phyloP scores from a whole-genome alignment of 2,888 invertebrate species.

The Isotomurus palustris region DNA sequence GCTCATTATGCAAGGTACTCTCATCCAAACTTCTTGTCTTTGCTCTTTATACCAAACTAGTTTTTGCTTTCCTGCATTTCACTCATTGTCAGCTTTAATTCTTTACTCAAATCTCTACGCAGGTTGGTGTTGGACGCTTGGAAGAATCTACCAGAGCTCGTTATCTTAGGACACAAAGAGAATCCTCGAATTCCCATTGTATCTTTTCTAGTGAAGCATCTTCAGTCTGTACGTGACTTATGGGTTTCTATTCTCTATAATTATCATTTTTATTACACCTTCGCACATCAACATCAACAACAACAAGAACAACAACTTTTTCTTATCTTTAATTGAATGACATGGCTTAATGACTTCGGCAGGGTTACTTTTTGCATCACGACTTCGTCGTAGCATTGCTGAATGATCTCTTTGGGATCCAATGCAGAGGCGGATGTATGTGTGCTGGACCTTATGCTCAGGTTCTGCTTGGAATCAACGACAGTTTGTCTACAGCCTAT shows the following conservation, averaged over 20 bases:
- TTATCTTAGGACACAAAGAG: conserved; percentile 20
- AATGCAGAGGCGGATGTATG: conserved; percentile 54
- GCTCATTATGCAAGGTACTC: conserved; percentile 23
- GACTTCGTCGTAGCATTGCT: conserved; percentile 79
- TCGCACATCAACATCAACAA: too few relatives aligned
- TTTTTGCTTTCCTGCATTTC: too few relatives aligned
- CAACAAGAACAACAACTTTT: too few relatives aligned
- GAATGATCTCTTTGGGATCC: conserved; percentile 86
- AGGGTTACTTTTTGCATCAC: conserved; percentile 69
- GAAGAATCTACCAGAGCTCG: conserved; percentile 19
- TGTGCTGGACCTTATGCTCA: conserved; percentile 82
- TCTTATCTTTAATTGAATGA: too few relatives aligned
- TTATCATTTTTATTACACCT: too few relatives aligned
- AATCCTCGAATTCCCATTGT: conserved; percentile 28
- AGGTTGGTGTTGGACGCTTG: conserved; percentile 26
- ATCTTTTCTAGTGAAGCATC: conserved; percentile 34
- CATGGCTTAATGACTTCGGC: too few relatives aligned
- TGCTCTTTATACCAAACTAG: too few relatives aligned
- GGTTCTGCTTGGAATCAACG: conserved; percentile 68
- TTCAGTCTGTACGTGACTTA: conserved; percentile 23
- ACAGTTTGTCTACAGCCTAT: conserved; percentile 67
- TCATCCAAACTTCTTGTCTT: too few relatives aligned
- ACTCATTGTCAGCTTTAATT: too few relatives aligned
- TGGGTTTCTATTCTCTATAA: too few relatives aligned
- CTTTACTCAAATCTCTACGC: too few relatives aligned